Evolutionary conservation across 2,797 vertebrate genomes (phyloP).

Genomic region (Darevskia nairensis): DNA sequence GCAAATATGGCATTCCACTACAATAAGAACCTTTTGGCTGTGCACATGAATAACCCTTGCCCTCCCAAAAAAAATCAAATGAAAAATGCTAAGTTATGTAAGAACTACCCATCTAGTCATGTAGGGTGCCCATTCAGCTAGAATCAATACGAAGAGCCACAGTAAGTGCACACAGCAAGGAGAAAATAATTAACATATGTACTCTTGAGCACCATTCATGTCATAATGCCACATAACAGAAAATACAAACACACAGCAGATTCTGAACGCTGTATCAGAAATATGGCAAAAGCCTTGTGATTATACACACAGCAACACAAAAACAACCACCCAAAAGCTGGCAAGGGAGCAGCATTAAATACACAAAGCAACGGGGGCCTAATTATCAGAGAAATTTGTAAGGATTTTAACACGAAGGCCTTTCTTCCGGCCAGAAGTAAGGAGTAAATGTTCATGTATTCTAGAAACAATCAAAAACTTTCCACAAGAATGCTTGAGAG

Average conservation of each 20-base stretch:
- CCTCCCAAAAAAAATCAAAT: not conserved
- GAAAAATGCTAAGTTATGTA: not conserved
- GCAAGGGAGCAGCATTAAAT: not conserved
- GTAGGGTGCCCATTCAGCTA: not conserved
- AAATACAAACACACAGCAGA: not conserved
- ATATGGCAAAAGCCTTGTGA: not conserved
- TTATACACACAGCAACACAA: not conserved
- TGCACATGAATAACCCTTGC: not conserved
- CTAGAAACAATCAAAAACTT: not conserved
- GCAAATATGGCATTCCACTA: not conserved
- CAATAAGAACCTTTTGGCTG: not conserved
- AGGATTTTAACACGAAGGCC: not conserved
- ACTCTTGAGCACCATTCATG: not conserved
- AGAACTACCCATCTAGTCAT: not conserved
- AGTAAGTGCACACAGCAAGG: not conserved
- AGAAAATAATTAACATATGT: not conserved
- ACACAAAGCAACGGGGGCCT: not conserved
- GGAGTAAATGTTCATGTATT: not conserved
- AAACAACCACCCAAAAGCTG: not conserved
- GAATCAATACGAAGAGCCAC: conserved; percentile 2
- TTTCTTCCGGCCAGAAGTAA: not conserved
- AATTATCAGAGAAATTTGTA: not conserved
- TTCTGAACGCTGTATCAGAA: not conserved
- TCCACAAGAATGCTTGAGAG: not conserved
- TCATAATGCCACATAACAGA: not conserved